Percentiles rank a stretch among this genome's conserved stretches.
phyloP scores from a whole-genome alignment of 2,888 invertebrate species.

The Cheilosia scutellata region DNA sequence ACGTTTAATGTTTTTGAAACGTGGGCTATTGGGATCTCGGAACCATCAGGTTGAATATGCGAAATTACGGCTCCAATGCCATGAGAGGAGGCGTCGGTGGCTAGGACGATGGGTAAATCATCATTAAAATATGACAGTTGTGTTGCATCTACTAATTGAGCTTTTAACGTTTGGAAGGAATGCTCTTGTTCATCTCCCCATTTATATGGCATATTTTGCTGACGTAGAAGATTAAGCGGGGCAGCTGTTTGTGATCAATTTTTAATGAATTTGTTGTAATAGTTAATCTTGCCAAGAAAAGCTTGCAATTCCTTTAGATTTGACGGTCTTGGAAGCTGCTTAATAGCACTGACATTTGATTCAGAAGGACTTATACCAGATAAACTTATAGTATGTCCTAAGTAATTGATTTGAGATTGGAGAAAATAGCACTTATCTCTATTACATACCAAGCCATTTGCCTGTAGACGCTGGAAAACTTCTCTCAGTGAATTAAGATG shows the following conservation, averaged over 20 bases:
- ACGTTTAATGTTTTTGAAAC: slow-evolving; percentile 41
- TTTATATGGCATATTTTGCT: neutral
- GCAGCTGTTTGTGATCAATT: slow-evolving; percentile 75
- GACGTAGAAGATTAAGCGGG: neutral
- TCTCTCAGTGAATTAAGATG: no score
- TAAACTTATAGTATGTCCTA: no score
- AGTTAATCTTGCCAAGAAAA: slow-evolving; percentile 21
- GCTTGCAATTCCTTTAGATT: neutral
- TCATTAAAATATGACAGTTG: no score
- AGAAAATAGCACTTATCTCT: no score
- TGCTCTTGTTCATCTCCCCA: neutral
- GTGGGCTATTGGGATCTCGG: slow-evolving; percentile 1
- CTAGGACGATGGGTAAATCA: neutral
- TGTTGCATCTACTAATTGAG: neutral
- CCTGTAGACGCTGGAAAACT: neutral
- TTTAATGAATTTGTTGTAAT: slow-evolving; percentile 37
- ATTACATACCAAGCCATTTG: neutral
- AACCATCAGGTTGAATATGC: no score
- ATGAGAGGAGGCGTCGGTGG: no score
- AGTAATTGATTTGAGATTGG: no score
- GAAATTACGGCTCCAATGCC: no score
- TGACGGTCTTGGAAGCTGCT: no score
- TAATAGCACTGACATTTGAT: no score
- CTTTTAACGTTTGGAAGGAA: neutral
- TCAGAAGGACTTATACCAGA: no score